phyloP scores from a whole-genome alignment of 2,797 vertebrate genomes.

The Schizothorax lantsangensis region DNA sequence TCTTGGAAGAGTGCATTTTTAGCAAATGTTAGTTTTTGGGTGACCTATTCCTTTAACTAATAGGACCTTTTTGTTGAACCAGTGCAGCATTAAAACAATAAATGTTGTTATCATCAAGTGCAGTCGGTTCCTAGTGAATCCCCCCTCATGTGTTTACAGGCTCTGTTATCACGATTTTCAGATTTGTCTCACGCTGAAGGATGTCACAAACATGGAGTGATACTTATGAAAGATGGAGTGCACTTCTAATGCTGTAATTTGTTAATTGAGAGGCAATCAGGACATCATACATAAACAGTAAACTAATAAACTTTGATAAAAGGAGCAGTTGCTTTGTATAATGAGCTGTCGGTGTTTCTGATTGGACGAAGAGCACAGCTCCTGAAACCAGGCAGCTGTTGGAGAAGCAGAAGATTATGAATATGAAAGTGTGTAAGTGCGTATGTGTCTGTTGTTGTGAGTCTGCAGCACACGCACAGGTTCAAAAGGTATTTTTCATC shows the following conservation, averaged over 20 bases:
- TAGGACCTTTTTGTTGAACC: neutral
- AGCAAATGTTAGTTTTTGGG: no score
- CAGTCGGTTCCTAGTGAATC: no score
- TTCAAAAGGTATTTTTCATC: neutral
- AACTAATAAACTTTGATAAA: slow-evolving; percentile 13
- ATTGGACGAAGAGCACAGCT: neutral
- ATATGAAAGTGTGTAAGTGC: neutral
- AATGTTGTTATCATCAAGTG: neutral
- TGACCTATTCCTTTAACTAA: neutral
- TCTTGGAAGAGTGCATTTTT: neutral
- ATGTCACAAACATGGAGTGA: neutral
- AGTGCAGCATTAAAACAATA: neutral
- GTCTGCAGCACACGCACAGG: neutral
- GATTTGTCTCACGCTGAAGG: slow-evolving; percentile 7
- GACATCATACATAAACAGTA: neutral
- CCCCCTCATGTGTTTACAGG: slow-evolving; percentile 10
- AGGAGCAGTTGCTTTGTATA: neutral
- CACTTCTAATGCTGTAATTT: slow-evolving; percentile 10
- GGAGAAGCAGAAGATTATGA: slow-evolving; percentile 1
- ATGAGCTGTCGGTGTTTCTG: slow-evolving; percentile 1
- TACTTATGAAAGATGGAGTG: neutral
- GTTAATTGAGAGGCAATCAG: neutral
- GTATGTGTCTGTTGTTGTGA: neutral
- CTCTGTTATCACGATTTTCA: slow-evolving; percentile 1
- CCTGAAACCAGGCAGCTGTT: slow-evolving; percentile 28